Percentiles rank a stretch among this genome's conserved stretches.
Evolutionary conservation across 2,797 vertebrate species (phyloP).

Genomic region (Phrynocephalus forsythii): DNA sequence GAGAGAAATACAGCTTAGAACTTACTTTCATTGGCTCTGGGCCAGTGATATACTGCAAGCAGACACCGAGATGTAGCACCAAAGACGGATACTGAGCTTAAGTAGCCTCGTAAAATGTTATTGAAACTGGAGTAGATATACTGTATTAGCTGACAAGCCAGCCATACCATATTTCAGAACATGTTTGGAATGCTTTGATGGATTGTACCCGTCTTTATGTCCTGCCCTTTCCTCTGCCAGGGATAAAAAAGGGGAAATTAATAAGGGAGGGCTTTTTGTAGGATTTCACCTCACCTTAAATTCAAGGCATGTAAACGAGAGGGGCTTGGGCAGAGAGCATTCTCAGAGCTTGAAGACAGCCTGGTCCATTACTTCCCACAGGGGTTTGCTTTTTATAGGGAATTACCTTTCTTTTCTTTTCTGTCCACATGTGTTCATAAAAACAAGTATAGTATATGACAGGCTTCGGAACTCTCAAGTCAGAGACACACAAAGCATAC

Average conservation of each 20-base stretch:
- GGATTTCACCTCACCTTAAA: conserved; percentile 3
- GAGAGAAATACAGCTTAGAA: conserved; percentile 59
- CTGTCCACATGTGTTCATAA: not conserved
- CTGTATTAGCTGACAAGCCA: conserved; percentile 63
- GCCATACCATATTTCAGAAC: conserved; percentile 57
- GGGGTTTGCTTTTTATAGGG: not conserved
- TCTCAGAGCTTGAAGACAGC: not conserved
- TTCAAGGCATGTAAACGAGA: conserved; percentile 53
- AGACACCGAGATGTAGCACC: conserved; percentile 42
- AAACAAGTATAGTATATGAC: not conserved
- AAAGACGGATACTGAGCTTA: conserved; percentile 61
- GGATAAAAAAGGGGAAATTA: conserved; percentile 59
- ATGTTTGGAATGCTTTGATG: conserved; percentile 55
- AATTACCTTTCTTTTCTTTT: not conserved
- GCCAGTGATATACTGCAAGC: conserved; percentile 29
- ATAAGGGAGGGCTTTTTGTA: conserved; percentile 62
- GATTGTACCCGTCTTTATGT: conserved; percentile 54
- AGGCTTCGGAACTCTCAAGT: not conserved
- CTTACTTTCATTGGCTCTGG: conserved; percentile 43
- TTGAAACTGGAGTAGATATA: conserved; percentile 64
- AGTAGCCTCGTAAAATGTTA: conserved; percentile 56
- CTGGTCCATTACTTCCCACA: not conserved
- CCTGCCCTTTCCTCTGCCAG: conserved; percentile 57
- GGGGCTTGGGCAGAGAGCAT: conserved; percentile 45
- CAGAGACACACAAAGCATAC: not conserved